Evolutionary conservation across 2,797 vertebrate species (phyloP), one percentile per base, ranked within the genome.

Genomic region (Luscinia luscinia): DNA sequence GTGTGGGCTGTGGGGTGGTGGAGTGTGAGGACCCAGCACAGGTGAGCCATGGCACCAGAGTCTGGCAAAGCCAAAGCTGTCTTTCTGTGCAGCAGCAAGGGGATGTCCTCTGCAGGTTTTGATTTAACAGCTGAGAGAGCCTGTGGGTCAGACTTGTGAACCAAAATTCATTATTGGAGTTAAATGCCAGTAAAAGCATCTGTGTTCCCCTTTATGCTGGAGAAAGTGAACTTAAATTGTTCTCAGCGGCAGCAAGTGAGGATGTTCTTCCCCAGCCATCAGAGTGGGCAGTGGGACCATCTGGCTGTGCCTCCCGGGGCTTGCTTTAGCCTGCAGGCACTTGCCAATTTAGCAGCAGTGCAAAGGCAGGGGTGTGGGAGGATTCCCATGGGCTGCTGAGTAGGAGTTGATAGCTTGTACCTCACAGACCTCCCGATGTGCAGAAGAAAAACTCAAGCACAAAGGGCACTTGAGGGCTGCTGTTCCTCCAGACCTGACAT

Each of bases 341-440:
- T 94, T 55, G 59, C n/a, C 73, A 69, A 21, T 88, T 88, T 45
- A 51, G 12, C 59, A 84, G 54, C 66, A 85, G 8, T 27, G 69
- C 43, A 69, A 24, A 74, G 51, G 45, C 41, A 51, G 68, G 48
- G 76, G 36, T 1, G 52, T 92, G 84, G 91, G 91, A 96, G 48
- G 73, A 66, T 86, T 90, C 87, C 82, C 85, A 21, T 52, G 79
- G 45, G 73, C 6, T 41, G 49, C 24, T 5, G 63, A 89, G 77
- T 88, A 73, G 88, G 80, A 92, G 59, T 38, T 73, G 64, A 90
- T 76, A 82, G 70, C 48, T 88, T 66, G 67, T 79, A 77, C 74
- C 78, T 95, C 77, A 28, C 34, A 93, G 90, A 82, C 77, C 72
- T 93, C 86, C 84, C 0, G 2, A 28, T 38, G 54, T 64, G 69